Evolutionary conservation across 2,888 invertebrate genomes (phyloP).

Genomic region (Thalpophila matura): DNA sequence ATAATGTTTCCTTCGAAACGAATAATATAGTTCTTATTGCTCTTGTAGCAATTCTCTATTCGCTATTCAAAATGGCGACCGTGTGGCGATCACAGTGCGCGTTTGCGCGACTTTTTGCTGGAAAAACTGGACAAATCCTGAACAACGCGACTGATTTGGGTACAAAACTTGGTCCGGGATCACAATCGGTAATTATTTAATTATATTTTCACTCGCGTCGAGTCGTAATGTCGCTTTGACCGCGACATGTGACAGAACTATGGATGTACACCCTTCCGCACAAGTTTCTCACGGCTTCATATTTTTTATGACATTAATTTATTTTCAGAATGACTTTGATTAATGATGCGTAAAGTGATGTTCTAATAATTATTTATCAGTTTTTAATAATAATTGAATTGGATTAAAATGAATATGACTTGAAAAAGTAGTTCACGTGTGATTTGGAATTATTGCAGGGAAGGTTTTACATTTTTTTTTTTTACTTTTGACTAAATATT

Average conservation of each 20-base stretch:
- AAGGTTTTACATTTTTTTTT: not conserved
- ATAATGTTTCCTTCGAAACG: slow-evolving; percentile 91
- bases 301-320: slow-evolving; percentile 59
- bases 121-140: slow-evolving; percentile 87
- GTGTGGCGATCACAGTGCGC: slow-evolving; percentile 89
- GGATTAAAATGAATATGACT: not conserved
- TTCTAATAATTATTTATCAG: slow-evolving; percentile 43
- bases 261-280: slow-evolving; percentile 83
- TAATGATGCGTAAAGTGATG: slow-evolving; percentile 49
- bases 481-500: not conserved
- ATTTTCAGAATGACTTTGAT: slow-evolving; percentile 66
- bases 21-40: slow-evolving; percentile 91
- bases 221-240: slow-evolving; percentile 84
- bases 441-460: slow-evolving; percentile 26
- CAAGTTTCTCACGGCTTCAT: slow-evolving; percentile 75
- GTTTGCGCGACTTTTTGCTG: slow-evolving; percentile 87
- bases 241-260: slow-evolving; percentile 90
- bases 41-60: slow-evolving; percentile 91
- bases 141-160: slow-evolving; percentile 87
- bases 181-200: slow-evolving; percentile 89
- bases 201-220: slow-evolving; percentile 82
- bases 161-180: slow-evolving; percentile 79
- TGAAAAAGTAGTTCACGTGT: slow-evolving; percentile 16
- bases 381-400: slow-evolving; percentile 23
- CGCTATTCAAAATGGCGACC: slow-evolving; percentile 91